Conservation (phyloP, 1,140 invertebrate genomes). For the Aradophagus sp. region DNA sequence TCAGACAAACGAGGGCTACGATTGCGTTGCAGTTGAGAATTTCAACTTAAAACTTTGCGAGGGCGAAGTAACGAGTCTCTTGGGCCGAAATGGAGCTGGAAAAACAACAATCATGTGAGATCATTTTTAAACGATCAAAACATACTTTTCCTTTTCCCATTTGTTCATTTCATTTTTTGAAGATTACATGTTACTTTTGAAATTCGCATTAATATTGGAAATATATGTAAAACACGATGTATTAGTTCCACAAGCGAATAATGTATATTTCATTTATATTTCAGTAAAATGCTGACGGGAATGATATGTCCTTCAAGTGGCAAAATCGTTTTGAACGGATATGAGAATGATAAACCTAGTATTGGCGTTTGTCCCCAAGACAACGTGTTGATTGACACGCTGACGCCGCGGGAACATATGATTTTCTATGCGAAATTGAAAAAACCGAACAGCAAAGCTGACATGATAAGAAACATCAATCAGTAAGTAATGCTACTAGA, state of each 20-base stretch:
- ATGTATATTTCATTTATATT: no score
- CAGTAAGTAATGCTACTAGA: conserved; percentile 67
- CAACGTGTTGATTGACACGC: conserved; percentile 86
- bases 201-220: no score
- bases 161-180: no score
- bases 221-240: no score
- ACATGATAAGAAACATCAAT: conserved; percentile 71
- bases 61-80: conserved; percentile 80
- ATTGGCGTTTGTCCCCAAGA: conserved; percentile 89
- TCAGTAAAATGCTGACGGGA: conserved; percentile 80
- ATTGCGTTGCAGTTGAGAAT: conserved; percentile 79
- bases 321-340: conserved; percentile 74
- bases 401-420: conserved; percentile 89
- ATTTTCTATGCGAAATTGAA: conserved; percentile 85
- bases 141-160: no score
- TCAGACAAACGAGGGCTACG: conserved; percentile 60
- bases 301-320: conserved; percentile 78
- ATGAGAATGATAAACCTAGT: conserved; percentile 65
- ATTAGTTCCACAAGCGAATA: no score
- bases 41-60: conserved; percentile 82
- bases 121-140: conserved; percentile 13
- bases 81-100: conserved; percentile 89
- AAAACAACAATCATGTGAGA: conserved; percentile 86
- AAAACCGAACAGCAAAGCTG: conserved; percentile 72
- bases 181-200: no score